Base-by-base conservation (phyloP, 2,888 invertebrate genomes). In the Drosophila pseudotakahashii region DNA sequence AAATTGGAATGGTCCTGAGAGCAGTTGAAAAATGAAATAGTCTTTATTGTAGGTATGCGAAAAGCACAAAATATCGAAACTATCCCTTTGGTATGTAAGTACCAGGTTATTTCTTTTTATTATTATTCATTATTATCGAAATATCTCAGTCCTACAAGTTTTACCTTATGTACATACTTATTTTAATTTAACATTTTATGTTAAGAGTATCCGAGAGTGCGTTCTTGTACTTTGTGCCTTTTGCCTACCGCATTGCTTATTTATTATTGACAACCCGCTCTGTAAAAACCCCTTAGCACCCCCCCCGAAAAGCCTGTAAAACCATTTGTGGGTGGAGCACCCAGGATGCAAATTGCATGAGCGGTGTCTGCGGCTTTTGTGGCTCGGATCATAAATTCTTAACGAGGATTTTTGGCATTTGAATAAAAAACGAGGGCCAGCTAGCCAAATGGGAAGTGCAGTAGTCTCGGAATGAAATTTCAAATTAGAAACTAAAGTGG, bases 311-410 rank as follows among this genome's bases (percentile, higher is more conserved):
- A n/a, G 23, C 37, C 11, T 14, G 26, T 4, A 11, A 23, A 32
- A 16, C 32, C 47, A 47, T 47, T 48, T 19, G n/a, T 26, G 44
- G n/a, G 36, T 14, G 50, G 50, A 48, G 51, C 60, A 45, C 66
- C 57, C 41, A 72, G 73, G 68, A 84, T 80, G 80, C 80, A 80
- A 80, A 84, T 80, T 81, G 76, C 67, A 79, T 72, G 81, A 81
- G 82, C 67, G 66, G 76, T 77, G 84, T 77, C 85, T 81, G 82
- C 77, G 80, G 80, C 77, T 73, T 81, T 76, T 74, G 78, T 66
- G 64, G 77, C 77, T 51, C n/a, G 44, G 34, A 50, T 75, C 78
- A 80, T 86, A 80, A 83, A 81, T 80, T 82, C 72, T 79, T 82
- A 80, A 79, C 75, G 73, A 79, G 82, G 54, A 73, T 79, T 79